phyloP scores from a whole-genome alignment of 2,113 vertebrate genomes.

The Pelusios castaneus region DNA sequence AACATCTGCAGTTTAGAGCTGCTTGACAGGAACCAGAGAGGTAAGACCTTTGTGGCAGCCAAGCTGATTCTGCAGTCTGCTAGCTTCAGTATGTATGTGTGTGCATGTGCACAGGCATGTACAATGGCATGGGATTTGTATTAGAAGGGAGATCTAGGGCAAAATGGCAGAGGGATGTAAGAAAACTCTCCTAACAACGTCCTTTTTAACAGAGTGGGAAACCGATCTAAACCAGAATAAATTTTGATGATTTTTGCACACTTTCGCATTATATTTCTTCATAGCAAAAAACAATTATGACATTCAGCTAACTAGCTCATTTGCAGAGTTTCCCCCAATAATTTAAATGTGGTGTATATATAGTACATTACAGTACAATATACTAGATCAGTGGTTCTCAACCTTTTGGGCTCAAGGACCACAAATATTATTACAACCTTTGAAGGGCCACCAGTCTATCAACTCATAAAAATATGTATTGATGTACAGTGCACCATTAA shows the following conservation, averaged over 20 bases:
- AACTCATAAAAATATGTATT: too few relatives aligned
- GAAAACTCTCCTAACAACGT: neutral
- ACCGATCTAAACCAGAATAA: rapidly evolving
- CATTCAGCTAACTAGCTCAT: neutral
- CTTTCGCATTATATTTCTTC: neutral
- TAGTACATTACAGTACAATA: neutral
- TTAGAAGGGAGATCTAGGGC: too few relatives aligned
- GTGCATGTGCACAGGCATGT: rapidly evolving
- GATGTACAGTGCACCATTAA: too few relatives aligned
- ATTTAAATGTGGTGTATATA: neutral
- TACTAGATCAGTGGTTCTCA: neutral
- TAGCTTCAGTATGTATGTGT: rapidly evolving
- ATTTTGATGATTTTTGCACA: neutral
- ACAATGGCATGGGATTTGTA: rapidly evolving
- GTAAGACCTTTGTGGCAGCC: rapidly evolving
- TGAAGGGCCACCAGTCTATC: too few relatives aligned
- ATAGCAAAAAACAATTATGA: rapidly evolving
- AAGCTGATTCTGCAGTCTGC: neutral
- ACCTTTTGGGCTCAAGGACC: too few relatives aligned
- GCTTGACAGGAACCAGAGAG: neutral
- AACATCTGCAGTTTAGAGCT: rapidly evolving
- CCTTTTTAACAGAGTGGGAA: neutral
- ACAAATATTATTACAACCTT: too few relatives aligned
- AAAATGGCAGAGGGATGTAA: rapidly evolving
- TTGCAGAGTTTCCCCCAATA: rapidly evolving